Percentiles rank a stretch among this genome's conserved stretches.
Evolutionary conservation across 2,888 invertebrate genomes (phyloP).

Genomic region (Polydrusus pterygomalis): DNA sequence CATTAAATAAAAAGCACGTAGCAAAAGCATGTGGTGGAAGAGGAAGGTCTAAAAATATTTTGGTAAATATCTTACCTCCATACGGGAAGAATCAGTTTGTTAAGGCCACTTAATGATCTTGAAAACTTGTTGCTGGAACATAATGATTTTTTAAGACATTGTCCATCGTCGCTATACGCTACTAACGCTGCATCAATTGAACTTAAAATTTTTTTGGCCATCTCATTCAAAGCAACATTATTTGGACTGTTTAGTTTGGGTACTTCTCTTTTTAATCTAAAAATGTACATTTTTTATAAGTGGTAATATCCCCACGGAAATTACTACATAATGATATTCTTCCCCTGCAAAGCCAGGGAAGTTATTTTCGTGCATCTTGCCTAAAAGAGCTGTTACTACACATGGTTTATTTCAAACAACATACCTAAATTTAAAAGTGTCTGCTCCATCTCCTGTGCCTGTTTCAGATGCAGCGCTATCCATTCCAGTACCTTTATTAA

Average conservation of each 20-base stretch:
- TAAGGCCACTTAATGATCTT: constrained; percentile 74
- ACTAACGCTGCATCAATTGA: constrained; percentile 76
- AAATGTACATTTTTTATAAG: neutral
- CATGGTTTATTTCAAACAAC: no score
- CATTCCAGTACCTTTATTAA: constrained; percentile 36
- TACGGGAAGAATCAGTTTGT: constrained; percentile 82
- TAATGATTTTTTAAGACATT: constrained; percentile 78
- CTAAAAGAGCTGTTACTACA: no score
- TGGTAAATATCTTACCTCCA: constrained; percentile 80
- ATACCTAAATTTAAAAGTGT: constrained; percentile 61
- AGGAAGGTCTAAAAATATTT: neutral
- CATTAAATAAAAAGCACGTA: no score
- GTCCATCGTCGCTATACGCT: constrained; percentile 73
- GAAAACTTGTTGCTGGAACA: constrained; percentile 82
- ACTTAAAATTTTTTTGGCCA: constrained; percentile 74
- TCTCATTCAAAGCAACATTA: constrained; percentile 73
- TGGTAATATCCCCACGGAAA: no score
- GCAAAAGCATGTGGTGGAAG: no score
- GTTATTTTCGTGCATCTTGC: no score
- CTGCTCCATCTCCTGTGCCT: constrained; percentile 45
- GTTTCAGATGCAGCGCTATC: constrained; percentile 22
- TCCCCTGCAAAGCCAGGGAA: no score
- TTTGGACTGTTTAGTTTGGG: constrained; percentile 66
- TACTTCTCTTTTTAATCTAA: constrained; percentile 66
- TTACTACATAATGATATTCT: no score